A percentile compares a stretch with the other conserved stretches of the same genome.
These are phyloP conservation scores for Sinotaia quadrata DNA, from an alignment of 2,888 invertebrate species.

Conservation along the genomic window DNA sequence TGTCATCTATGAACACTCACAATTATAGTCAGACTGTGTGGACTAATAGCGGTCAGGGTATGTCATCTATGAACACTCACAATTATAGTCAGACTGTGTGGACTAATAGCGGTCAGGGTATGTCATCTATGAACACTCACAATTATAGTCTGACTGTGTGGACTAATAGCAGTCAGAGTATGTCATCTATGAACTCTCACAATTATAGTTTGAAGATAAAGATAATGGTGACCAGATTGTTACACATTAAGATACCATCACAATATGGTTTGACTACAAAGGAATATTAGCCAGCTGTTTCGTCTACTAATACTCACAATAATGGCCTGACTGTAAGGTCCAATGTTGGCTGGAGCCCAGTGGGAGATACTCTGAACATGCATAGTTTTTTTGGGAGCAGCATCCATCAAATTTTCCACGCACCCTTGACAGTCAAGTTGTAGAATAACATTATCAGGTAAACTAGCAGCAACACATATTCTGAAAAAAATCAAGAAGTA, in stretches of 20 bases:
- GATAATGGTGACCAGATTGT: neutral
- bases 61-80: no score
- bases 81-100: no score
- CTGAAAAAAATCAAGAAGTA: no score
- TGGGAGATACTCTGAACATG: slow-evolving; percentile 96
- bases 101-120: no score
- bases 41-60: no score
- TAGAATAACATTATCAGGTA: slow-evolving; percentile 58
- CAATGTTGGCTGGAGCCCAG: slow-evolving; percentile 98
- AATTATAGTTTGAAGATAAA: neutral
- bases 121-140: no score
- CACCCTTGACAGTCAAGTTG: slow-evolving; percentile 61
- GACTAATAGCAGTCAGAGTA: no score
- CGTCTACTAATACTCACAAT: slow-evolving; percentile 81
- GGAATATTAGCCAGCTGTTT: neutral
- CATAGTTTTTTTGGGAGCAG: slow-evolving; percentile 77
- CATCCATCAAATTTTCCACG: neutral
- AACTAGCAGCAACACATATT: slow-evolving; percentile 62
- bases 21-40: no score
- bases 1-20: no score
- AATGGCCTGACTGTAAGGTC: slow-evolving; percentile 94
- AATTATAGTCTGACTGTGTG: no score
- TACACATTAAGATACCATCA: neutral
- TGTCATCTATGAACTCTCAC: neutral
- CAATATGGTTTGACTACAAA: neutral